These are phyloP conservation scores for Eudyptes chrysolophus DNA, from an alignment of 2,113 vertebrate genomes.

Conservation along the genomic window DNA sequence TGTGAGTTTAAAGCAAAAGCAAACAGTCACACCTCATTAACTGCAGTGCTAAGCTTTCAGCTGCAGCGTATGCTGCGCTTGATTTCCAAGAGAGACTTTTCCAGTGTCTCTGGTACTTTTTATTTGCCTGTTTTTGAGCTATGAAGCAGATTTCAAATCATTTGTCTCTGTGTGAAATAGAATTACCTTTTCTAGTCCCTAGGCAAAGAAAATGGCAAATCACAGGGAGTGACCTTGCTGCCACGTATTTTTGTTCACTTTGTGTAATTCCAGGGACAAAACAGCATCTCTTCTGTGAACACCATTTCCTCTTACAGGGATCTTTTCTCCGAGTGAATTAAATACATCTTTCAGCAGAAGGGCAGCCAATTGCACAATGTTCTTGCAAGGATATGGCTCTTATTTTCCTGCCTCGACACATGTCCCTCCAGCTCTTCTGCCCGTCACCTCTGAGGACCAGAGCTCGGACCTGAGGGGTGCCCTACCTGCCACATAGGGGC, in stretches of 20 bases:
- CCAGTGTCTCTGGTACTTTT: background rate
- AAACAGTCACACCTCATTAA: slow-evolving; percentile 26
- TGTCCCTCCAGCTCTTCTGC: background rate
- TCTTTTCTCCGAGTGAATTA: background rate
- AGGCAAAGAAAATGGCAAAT: slow-evolving; percentile 23
- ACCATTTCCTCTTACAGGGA: background rate
- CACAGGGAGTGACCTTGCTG: background rate
- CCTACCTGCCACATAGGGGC: no score
- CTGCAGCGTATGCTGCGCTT: background rate
- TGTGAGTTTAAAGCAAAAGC: slow-evolving; percentile 11
- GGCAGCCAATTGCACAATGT: background rate
- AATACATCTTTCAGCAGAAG: background rate
- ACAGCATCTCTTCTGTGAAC: background rate
- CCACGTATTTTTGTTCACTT: background rate
- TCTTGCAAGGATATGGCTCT: background rate
- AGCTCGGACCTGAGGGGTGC: background rate
- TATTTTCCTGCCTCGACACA: background rate
- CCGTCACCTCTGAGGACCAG: background rate
- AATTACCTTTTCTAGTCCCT: slow-evolving; percentile 5
- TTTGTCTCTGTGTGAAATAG: slow-evolving; percentile 9
- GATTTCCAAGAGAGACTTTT: background rate
- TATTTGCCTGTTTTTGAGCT: background rate
- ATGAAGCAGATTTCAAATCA: background rate
- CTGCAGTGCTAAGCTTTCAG: background rate
- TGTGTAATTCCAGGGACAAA: slow-evolving; percentile 6